Evolutionary conservation across 2,113 vertebrate species (phyloP).

Genomic region (Bungarus multicinctus): DNA sequence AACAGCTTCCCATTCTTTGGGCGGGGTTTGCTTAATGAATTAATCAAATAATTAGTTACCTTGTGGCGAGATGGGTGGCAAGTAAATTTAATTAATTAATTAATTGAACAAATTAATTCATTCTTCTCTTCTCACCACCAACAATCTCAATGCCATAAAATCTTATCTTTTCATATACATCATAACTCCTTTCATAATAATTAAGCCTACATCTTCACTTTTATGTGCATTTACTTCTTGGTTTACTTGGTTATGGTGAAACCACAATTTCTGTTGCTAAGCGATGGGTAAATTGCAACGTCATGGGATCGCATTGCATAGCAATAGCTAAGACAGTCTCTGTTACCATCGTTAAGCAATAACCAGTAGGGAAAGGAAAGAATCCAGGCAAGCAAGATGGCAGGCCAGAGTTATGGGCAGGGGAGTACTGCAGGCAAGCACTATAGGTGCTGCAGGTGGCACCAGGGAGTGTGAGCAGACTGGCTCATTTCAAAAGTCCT

Average conservation of each 20-base stretch:
- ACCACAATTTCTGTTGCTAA: background rate
- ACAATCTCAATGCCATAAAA: background rate
- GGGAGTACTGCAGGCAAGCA: background rate
- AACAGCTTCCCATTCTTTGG: background rate
- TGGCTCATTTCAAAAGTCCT: too few species aligned
- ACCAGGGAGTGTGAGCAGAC: background rate
- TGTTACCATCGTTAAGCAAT: background rate
- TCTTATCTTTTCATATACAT: background rate
- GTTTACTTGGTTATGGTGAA: background rate
- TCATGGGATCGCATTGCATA: background rate
- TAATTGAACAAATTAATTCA: background rate
- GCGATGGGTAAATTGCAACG: background rate
- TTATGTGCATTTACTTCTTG: background rate
- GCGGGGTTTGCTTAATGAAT: background rate
- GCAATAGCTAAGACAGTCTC: background rate
- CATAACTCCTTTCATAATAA: background rate
- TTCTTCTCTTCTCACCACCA: background rate
- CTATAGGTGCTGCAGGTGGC: background rate
- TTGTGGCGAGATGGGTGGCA: background rate
- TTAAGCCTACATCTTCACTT: background rate
- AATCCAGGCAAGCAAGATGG: too few species aligned
- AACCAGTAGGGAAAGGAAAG: background rate
- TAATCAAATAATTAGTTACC: background rate
- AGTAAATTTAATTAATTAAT: background rate
- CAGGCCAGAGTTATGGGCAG: too few species aligned